Conservation (phyloP, 1,140 invertebrate species). For the Drosophila seguyi region DNA sequence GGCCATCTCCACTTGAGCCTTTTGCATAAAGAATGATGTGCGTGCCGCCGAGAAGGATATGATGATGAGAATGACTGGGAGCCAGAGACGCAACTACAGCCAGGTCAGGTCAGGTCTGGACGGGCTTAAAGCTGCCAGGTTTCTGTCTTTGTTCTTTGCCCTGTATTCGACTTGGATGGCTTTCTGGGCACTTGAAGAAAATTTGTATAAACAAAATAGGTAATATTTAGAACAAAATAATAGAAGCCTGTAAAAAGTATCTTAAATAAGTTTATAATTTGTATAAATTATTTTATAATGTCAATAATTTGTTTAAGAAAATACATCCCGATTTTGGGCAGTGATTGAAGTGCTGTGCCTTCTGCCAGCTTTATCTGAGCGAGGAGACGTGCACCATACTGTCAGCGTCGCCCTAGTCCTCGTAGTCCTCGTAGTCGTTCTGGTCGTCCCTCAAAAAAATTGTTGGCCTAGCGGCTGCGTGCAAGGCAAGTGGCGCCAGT, state of each 20-base stretch:
- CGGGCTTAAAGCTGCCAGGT: conserved; percentile 59
- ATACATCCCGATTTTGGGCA: neutral
- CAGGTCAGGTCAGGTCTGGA: conserved; percentile 63
- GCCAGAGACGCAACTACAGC: conserved; percentile 3
- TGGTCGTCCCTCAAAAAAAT: conserved; percentile 50
- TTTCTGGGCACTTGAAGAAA: conserved; percentile 11
- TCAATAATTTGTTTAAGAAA: neutral
- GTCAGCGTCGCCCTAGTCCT: conserved; percentile 50
- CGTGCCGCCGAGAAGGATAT: conserved; percentile 42
- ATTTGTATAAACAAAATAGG: neutral
- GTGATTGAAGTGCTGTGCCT: conserved; percentile 10
- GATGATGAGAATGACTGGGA: conserved; percentile 29
- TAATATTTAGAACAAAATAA: neutral
- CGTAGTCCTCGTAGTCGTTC: conserved; percentile 34
- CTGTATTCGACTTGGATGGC: conserved; percentile 19
- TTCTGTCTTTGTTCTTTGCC: conserved; percentile 26
- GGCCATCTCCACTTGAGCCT: conserved; percentile 20
- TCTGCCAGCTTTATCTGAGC: conserved; percentile 35
- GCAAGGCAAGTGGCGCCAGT: conserved; percentile 75
- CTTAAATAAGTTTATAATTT: neutral
- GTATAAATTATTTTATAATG: too few species aligned
- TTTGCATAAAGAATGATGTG: conserved; percentile 72
- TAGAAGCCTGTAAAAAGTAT: neutral
- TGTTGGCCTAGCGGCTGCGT: conserved; percentile 78
- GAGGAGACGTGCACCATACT: conserved; percentile 63